Conservation (phyloP, 2,797 vertebrate species). For the Hyperoplus lanceolatus region DNA sequence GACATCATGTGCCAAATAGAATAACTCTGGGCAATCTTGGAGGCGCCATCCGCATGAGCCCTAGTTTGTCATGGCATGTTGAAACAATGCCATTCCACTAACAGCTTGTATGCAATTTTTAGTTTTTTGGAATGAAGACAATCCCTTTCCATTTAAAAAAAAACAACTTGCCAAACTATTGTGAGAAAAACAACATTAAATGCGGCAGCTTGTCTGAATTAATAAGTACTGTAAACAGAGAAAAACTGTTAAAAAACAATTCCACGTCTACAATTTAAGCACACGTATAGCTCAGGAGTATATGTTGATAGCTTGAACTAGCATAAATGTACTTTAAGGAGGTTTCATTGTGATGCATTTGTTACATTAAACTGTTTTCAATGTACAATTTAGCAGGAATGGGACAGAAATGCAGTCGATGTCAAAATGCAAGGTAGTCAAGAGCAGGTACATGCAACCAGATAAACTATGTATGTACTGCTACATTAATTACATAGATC, state of each 20-base stretch:
- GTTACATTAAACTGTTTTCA: not conserved
- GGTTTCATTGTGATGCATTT: not conserved
- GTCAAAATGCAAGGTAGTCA: too few relatives aligned
- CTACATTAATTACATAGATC: too few relatives aligned
- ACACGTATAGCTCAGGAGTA: not conserved
- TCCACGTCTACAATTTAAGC: not conserved
- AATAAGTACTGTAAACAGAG: not conserved
- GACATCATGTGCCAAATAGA: not conserved
- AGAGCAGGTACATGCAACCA: too few relatives aligned
- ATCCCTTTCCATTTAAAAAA: not conserved
- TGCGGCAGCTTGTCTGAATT: not conserved
- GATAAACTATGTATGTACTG: too few relatives aligned
- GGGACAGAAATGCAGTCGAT: too few relatives aligned
- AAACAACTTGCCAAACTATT: constrained; percentile 3
- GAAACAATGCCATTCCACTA: constrained; percentile 25
- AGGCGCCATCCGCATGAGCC: constrained; percentile 14
- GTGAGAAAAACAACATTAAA: constrained; percentile 8
- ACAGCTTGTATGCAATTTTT: constrained; percentile 30
- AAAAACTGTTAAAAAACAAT: not conserved
- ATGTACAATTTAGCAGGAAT: too few relatives aligned
- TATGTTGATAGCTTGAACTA: not conserved
- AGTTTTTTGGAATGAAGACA: constrained; percentile 29
- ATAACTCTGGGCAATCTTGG: constrained; percentile 19
- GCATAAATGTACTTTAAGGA: not conserved
- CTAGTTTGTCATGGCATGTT: constrained; percentile 31